Base-by-base conservation (phyloP, 2,797 vertebrate species). In the Borostomias antarcticus region DNA sequence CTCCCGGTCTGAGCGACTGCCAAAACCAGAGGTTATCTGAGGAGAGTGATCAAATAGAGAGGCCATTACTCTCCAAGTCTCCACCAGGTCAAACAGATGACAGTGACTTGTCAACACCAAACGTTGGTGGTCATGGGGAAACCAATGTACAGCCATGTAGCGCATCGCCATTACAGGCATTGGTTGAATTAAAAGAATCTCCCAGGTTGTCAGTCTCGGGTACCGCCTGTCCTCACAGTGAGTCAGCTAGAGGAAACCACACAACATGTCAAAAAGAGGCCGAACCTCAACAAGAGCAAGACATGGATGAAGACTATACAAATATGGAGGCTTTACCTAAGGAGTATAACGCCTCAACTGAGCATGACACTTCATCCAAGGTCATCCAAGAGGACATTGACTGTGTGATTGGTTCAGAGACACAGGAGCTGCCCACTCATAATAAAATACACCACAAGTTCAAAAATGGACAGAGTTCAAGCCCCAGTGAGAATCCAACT, bases 271-370 rank as follows among this genome's bases (percentile, higher is more conserved):
- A 70, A 53, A 79, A 52, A 64, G 62, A 80, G 50, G 25, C 66
- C 77, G 83, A 86, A 59, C 17, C 61, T 57, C 75, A 73, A 66
- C 81, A 82, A 70, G 83, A 85, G 72, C 77, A 87, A 76, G 83
- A 82, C 75, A 63, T 23, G 4, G 47, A 71, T 58, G 8, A 4
- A 47, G 29, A 32, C 17, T 45, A 1, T 17, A 28, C 11, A 5
- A 30, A 29, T 4, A 2, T 25, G 23, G 5, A 29, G 2, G 26
- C 8, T 37, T 47, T 15, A 5, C 11, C n/a, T 48, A n/a, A 48
- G 7, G n/a, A 40, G 13, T 58, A 68, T 78, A 69, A 53, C 28
- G 1, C 28, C 43, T 21, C 57, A 3, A 52, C 64, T 70, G 76
- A 66, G 68, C 74, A 75, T 1, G 60, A 61, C 11, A 26, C 4